Conservation (phyloP, 53 echinoderm and acorn worm species). For the Actinopyga echinites region DNA sequence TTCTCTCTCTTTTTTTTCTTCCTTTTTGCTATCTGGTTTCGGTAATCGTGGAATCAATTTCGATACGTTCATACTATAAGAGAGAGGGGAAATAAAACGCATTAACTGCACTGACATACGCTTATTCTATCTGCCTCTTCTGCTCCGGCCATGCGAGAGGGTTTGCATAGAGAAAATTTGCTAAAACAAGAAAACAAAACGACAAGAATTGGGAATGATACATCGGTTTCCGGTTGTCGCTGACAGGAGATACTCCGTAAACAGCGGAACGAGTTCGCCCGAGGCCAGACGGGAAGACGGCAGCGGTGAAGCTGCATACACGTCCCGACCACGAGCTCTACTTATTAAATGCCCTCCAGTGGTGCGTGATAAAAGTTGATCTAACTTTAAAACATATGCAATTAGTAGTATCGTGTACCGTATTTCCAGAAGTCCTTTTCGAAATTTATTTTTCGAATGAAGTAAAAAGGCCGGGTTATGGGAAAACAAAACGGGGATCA, state of each 20-base stretch:
- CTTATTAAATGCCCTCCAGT: conserved; percentile 28
- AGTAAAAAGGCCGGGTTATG: conserved; percentile 27
- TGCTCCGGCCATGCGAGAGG: conserved; percentile 24
- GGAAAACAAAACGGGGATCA: conserved; percentile 9
- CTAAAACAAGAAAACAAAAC: neutral
- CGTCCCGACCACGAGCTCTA: conserved; percentile 35
- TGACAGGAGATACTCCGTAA: conserved; percentile 28
- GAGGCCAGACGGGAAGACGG: conserved; percentile 14
- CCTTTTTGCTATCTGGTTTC: neutral
- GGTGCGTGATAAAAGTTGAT: conserved; percentile 24
- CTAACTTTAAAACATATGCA: conserved; percentile 42
- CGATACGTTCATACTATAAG: conserved; percentile 39
- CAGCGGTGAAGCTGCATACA: conserved; percentile 2
- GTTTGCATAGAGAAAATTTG: conserved; percentile 36
- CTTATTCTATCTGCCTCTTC: neutral
- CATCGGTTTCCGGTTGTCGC: conserved; percentile 30
- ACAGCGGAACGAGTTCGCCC: conserved; percentile 25
- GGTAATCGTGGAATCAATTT: conserved; percentile 39
- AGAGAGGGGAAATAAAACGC: conserved; percentile 30
- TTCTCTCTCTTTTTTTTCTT: neutral
- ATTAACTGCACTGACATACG: conserved; percentile 42
- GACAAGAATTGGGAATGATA: conserved; percentile 34
- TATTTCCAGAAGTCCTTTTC: conserved; percentile 24
- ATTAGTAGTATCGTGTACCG: conserved; percentile 41
- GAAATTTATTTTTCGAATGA: conserved; percentile 29